Evolutionary conservation across 2,888 invertebrate species (phyloP), one percentile per base, ranked within the genome.

Genomic region (Leucania comma): DNA sequence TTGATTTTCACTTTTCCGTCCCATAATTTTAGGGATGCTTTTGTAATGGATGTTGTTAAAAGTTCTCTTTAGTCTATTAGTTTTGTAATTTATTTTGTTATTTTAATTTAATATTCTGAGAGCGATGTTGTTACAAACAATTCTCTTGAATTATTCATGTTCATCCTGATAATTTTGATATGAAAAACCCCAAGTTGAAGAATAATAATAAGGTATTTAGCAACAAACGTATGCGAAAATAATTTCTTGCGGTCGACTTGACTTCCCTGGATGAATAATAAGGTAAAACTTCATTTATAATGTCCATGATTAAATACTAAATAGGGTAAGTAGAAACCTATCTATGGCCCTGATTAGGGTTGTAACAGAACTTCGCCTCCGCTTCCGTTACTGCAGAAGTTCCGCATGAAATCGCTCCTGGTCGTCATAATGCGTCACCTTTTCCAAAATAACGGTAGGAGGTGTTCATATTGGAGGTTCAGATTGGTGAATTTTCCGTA

Each of bases 61-160:
- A 63, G 46, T 80, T 73, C 54, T 62, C 51, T 54, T 56, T 51
- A 48, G 63, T 68, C 29, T 61, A 75, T 68, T 72, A 64, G 58
- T 74, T 82, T 61, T 35, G 38, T 67, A 53, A 81, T 64, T 71
- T 60, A 72, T 62, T 71, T 69, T 66, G 69, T 73, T 67, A 60
- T 57, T 68, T 48, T n/a, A 67, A 54, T 60, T 64, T 64, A 61
- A 61, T 65, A 66, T 78, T 78, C 32, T 63, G 20, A 17, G 32
- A 72, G 60, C 26, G 26, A 67, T 54, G 59, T 29, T 76, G 51
- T 53, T 29, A 62, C 26, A 59, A 67, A 72, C 66, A 66, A 14
- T 54, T 50, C 26, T 54, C 24, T n/a, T 62, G 66, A 76, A 78
- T 65, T 66, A 78, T 66, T 66, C 20, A 66, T 72, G 26, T 26